A percentile compares a stretch with the other conserved stretches of the same genome.
These are phyloP conservation scores for Tetragonisca angustula DNA, from an alignment of 2,888 invertebrate genomes.

Conservation along the genomic window DNA sequence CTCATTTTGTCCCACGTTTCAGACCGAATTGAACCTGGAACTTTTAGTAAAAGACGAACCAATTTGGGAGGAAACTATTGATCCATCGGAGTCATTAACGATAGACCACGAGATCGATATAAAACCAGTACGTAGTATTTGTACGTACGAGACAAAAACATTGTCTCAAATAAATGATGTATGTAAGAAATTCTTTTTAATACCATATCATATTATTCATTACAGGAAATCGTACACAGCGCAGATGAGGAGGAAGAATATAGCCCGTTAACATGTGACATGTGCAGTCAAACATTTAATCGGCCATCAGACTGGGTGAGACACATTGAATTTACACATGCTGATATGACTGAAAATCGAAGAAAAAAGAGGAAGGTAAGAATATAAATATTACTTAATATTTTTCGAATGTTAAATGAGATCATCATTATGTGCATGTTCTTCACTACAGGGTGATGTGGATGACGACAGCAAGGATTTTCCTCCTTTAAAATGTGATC, in stretches of 20 bases:
- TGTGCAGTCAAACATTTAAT: slow-evolving; percentile 93
- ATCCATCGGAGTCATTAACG: slow-evolving; percentile 88
- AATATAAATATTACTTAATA: not conserved
- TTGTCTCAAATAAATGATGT: not conserved
- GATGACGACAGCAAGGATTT: slow-evolving; percentile 89
- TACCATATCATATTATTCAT: not conserved
- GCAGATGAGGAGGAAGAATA: slow-evolving; percentile 86
- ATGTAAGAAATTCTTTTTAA: not conserved
- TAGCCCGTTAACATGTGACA: slow-evolving; percentile 92
- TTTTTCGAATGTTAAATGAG: slow-evolving; percentile 7
- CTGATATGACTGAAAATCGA: slow-evolving; percentile 86
- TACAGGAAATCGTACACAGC: slow-evolving; percentile 83
- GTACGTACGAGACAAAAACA: not conserved
- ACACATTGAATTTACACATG: slow-evolving; percentile 91
- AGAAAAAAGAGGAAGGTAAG: slow-evolving; percentile 82
- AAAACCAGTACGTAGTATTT: slow-evolving; percentile 86
- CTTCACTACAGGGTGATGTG: slow-evolving; percentile 86
- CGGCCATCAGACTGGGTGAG: slow-evolving; percentile 93
- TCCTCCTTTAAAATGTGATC: slow-evolving; percentile 91
- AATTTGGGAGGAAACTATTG: slow-evolving; percentile 89
- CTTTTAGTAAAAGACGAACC: slow-evolving; percentile 87
- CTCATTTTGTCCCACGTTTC: slow-evolving; percentile 29
- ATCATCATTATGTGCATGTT: not conserved
- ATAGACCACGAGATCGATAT: slow-evolving; percentile 89
- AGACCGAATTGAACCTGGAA: slow-evolving; percentile 81